Percentiles rank a stretch among this genome's conserved stretches.
Conservation (phyloP, 2,888 invertebrate genomes). For the Neoaliturus tenellus region DNA sequence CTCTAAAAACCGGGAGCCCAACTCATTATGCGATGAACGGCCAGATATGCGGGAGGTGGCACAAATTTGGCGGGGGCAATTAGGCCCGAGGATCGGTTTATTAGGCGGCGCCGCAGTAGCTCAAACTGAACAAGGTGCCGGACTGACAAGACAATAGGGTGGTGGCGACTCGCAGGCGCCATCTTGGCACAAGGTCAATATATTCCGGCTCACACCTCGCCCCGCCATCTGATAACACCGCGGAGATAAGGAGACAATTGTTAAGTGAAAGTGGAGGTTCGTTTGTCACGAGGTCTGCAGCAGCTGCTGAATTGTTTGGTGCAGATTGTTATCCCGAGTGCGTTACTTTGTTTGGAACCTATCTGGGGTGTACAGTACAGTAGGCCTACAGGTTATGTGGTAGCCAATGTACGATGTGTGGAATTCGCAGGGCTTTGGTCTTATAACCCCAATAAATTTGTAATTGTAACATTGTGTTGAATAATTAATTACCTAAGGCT, state of each 20-base stretch:
- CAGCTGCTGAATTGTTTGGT: neutral
- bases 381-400: too few species aligned
- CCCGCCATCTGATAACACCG: conserved; percentile 16
- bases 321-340: neutral
- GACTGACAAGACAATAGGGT: conserved; percentile 34
- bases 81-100: conserved; percentile 45
- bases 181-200: conserved; percentile 32
- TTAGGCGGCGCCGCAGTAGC: conserved; percentile 37
- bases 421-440: too few species aligned
- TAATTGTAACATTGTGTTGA: too few species aligned
- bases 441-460: too few species aligned
- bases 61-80: conserved; percentile 45
- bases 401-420: too few species aligned
- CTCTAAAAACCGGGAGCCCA: neutral
- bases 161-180: conserved; percentile 30
- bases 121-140: conserved; percentile 11
- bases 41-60: conserved; percentile 33
- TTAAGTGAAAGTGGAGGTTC: conserved; percentile 41
- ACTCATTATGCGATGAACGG: conserved; percentile 20
- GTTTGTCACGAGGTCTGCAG: conserved; percentile 7
- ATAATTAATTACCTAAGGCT: too few species aligned
- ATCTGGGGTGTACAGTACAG: too few species aligned
- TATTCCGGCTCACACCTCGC: conserved; percentile 13
- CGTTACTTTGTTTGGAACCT: neutral
- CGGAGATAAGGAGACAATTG: conserved; percentile 34